Conservation (phyloP, 2,797 vertebrate species). For the Lophotriccus pileatus region DNA sequence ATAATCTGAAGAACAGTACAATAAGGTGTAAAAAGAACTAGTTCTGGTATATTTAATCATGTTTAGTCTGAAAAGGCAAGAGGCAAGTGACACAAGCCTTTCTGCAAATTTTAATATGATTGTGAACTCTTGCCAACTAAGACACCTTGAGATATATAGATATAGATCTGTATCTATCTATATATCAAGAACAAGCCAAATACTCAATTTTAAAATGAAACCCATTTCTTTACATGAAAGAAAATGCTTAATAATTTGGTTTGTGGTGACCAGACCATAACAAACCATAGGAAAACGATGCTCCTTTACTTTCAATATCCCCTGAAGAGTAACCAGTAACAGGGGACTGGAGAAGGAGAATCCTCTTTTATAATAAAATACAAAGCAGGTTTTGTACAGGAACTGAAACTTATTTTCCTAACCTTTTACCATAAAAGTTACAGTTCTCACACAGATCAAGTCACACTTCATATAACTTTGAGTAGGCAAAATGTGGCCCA, state of each 20-base stretch:
- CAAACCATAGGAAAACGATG: neutral
- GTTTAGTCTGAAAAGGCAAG: neutral
- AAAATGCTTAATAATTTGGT: neutral
- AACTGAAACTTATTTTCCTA: neutral
- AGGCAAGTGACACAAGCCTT: neutral
- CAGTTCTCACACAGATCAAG: neutral
- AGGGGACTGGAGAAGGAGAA: fast-evolving
- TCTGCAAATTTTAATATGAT: neutral
- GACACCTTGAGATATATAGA: neutral
- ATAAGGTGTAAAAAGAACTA: neutral
- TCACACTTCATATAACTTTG: neutral
- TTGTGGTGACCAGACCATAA: neutral
- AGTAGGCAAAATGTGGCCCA: neutral
- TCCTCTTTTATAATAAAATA: neutral
- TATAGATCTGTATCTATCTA: neutral
- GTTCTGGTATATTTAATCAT: neutral
- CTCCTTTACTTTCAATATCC: neutral
- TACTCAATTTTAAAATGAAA: neutral
- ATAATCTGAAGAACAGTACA: neutral
- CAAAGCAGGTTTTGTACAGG: neutral
- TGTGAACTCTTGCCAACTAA: neutral
- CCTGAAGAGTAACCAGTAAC: neutral
- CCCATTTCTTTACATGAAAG: neutral
- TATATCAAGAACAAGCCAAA: neutral
- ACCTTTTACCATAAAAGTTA: neutral